These are phyloP conservation scores for Muscicapa comitata DNA, from an alignment of 2,797 vertebrate species.

Conservation along the genomic window DNA sequence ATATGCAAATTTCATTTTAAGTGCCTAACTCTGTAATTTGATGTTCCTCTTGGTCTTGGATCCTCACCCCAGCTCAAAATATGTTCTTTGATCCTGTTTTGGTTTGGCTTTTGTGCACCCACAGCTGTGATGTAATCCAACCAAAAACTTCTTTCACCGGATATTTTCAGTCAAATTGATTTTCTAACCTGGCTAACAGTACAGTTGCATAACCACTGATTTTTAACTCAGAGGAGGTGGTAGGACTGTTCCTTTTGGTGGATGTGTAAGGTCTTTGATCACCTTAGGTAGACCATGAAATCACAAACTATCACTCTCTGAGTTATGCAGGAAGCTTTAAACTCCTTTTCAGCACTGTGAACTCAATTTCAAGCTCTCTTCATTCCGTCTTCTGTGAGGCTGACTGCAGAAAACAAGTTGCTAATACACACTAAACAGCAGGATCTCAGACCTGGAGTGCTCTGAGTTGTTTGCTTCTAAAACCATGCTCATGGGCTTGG, in stretches of 20 bases:
- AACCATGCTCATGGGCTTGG: neutral
- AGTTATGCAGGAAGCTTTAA: neutral
- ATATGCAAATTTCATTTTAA: neutral
- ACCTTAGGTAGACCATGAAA: neutral
- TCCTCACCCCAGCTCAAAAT: neutral
- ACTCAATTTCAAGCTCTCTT: neutral
- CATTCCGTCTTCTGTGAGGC: neutral
- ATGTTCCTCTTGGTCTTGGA: neutral
- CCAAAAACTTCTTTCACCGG: neutral
- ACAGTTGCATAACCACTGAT: neutral
- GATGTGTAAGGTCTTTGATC: neutral
- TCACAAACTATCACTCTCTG: neutral
- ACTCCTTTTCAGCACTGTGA: neutral
- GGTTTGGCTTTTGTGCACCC: neutral
- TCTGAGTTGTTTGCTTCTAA: neutral
- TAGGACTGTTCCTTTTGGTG: neutral
- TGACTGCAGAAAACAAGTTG: neutral
- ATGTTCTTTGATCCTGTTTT: neutral
- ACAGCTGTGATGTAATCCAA: neutral
- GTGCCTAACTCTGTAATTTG: neutral
- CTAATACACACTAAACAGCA: neutral
- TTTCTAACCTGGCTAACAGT: neutral
- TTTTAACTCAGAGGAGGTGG: neutral
- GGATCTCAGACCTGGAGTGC: neutral
- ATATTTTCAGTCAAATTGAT: neutral